Evolutionary conservation across 2,113 vertebrate genomes (phyloP).

Genomic region (Rhadina sibilatrix): DNA sequence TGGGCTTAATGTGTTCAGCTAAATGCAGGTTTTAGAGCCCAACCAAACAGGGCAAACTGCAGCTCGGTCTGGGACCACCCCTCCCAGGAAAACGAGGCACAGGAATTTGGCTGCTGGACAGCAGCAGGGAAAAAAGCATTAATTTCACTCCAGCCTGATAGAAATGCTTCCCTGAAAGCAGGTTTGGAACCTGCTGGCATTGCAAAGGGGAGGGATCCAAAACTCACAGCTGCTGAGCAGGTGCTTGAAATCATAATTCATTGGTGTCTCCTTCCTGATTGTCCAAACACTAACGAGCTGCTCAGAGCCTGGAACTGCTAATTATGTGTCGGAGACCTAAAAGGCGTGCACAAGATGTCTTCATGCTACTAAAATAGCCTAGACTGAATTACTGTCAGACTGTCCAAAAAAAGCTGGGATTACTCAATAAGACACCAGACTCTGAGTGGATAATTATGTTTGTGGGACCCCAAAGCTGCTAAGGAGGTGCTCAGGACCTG

Average conservation of each 20-base stretch:
- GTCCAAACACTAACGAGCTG: not conserved
- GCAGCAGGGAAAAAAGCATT: rapidly evolving
- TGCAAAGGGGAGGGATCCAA: not conserved
- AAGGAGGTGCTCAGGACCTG: not conserved
- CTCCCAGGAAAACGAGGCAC: not conserved
- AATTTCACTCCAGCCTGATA: not conserved
- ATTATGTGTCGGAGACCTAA: not conserved
- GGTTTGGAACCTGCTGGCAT: not conserved
- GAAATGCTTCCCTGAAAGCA: not conserved
- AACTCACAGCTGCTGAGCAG: conserved; percentile 11
- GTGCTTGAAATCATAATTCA: not conserved
- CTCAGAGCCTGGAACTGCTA: not conserved
- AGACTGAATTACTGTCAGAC: not conserved
- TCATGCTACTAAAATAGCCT: not conserved
- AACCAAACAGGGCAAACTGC: not conserved
- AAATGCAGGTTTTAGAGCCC: not conserved
- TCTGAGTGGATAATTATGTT: not conserved
- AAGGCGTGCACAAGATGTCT: not conserved
- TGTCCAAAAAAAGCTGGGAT: not conserved
- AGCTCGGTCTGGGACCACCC: not conserved
- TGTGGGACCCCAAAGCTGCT: not conserved
- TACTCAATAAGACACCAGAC: not conserved
- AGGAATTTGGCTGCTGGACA: not conserved
- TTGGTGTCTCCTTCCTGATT: not conserved
- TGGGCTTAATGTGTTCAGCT: not conserved